Conservation (phyloP, 2,797 vertebrate species). For the Melanotaenia maccullochi region DNA sequence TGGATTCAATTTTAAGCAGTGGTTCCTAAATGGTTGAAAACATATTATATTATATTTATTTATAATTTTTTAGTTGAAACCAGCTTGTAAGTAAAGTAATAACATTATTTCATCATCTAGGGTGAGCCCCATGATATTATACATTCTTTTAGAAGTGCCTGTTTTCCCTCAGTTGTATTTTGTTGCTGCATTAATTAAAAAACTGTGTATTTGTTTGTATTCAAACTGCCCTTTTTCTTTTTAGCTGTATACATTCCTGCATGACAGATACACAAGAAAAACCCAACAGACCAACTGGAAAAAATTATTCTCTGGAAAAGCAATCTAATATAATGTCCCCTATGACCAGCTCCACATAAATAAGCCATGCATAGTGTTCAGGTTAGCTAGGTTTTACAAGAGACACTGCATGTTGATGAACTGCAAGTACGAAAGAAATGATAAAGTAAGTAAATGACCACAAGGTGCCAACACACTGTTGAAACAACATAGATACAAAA, state of each 20-base stretch:
- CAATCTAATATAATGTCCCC: slow-evolving; percentile 85
- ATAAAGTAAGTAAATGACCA: slow-evolving; percentile 72
- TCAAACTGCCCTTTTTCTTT: slow-evolving; percentile 59
- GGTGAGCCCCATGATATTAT: slow-evolving; percentile 30
- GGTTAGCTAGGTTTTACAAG: slow-evolving; percentile 69
- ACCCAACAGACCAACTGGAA: slow-evolving; percentile 71
- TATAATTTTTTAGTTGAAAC: slow-evolving; percentile 28
- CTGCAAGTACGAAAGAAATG: slow-evolving; percentile 75
- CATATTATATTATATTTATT: too few relatives aligned
- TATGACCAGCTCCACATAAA: slow-evolving; percentile 75
- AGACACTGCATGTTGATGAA: slow-evolving; percentile 75
- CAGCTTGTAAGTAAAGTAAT: slow-evolving; percentile 40
- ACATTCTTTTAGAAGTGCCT: slow-evolving; percentile 31
- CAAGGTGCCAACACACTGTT: slow-evolving; percentile 46
- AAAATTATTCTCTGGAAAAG: slow-evolving; percentile 82
- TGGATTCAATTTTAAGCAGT: too few relatives aligned
- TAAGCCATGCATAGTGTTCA: slow-evolving; percentile 75
- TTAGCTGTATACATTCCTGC: slow-evolving; percentile 64
- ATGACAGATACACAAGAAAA: slow-evolving; percentile 73
- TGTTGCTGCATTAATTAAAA: slow-evolving; percentile 78
- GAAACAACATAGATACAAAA: slow-evolving; percentile 2
- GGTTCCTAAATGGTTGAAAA: too few relatives aligned
- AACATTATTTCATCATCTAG: slow-evolving; percentile 44
- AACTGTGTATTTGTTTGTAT: slow-evolving; percentile 68
- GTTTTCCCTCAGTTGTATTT: slow-evolving; percentile 51